Base-by-base conservation (phyloP, 2,113 vertebrate species). In the Parotia lawesii region DNA sequence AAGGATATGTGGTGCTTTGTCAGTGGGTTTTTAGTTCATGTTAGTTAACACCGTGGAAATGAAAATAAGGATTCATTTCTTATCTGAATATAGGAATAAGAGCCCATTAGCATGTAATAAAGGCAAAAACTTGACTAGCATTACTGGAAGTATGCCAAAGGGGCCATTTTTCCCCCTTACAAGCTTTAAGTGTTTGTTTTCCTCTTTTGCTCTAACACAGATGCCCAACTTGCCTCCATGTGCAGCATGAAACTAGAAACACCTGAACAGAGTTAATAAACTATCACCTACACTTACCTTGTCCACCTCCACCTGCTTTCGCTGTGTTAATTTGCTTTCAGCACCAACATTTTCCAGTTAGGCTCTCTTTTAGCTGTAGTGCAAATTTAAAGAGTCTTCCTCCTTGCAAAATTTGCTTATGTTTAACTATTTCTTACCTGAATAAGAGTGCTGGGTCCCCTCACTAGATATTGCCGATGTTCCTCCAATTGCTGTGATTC, bases 381-480 rank as follows among this genome's bases (percentile, higher is more conserved):
- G 3, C 58, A 76, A 76, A 85, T 64, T 50, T 69, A n/a, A 48
- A 65, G 31, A 61, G 15, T 40, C 15, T 45, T 51, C 12, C 66
- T 44, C 40, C 20, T 21, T 10, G 12, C 22, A 88, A 79, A 87
- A 65, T 31, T 54, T 79, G 6, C 10, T 53, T 1, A 0, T 23
- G 28, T 74, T 81, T 31, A 48, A n/a, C n/a, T 50, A 60, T 64
- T 87, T 90, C 61, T 97, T 98, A 99, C 99, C 99, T 89, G 99
- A 98, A 35, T 99, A 99, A 40, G 99, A 99, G 93, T 99, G 99
- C 85, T 99, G 99, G 1, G 99, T 99, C 65, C 99, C 99, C 92
- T 98, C 98, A 57, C 98, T 99, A 95, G 99, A 99, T 77, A 98
- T 98, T 62, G 97, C 91, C 5, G 99, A 99, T 7, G 95, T 98